A percentile compares a stretch with the other conserved stretches of the same genome.
Conservation (phyloP, 2,888 invertebrate species). For the Drosophila monieri region DNA sequence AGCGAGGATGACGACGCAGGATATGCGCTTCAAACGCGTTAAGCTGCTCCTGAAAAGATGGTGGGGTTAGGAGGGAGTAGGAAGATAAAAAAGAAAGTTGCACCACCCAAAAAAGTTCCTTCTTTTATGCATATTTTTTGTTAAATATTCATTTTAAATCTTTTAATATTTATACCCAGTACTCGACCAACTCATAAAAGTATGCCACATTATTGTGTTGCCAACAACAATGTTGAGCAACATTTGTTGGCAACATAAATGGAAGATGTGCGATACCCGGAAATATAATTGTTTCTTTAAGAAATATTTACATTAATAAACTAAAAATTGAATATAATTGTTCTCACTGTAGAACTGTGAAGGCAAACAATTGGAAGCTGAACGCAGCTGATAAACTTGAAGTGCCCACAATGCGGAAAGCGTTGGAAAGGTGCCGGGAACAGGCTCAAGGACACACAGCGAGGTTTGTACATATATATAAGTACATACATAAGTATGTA, state of each 20-base stretch:
- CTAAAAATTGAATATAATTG: not conserved
- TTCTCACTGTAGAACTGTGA: not conserved
- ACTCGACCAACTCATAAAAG: too few relatives aligned
- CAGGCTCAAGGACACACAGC: conserved; percentile 32
- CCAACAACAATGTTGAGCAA: too few relatives aligned
- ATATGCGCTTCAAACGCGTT: conserved; percentile 59
- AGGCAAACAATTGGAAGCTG: conserved; percentile 31
- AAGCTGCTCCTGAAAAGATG: conserved; percentile 13
- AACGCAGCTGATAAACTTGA: conserved; percentile 43
- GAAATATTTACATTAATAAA: too few relatives aligned
- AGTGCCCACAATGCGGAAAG: conserved; percentile 41
- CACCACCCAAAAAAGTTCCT: not conserved
- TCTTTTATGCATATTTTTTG: not conserved
- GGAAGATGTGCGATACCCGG: not conserved
- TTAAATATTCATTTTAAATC: not conserved
- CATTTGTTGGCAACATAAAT: not conserved
- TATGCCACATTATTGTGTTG: too few relatives aligned
- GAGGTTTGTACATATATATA: conserved; percentile 11
- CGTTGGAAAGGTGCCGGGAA: conserved; percentile 39
- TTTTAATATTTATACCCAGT: not conserved
- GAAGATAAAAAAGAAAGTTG: not conserved
- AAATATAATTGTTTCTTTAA: too few relatives aligned
- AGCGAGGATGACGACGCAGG: conserved; percentile 54
- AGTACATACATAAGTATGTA: conserved; percentile 17
- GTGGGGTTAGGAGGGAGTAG: too few relatives aligned